Conservation (phyloP, 2,797 vertebrate species). For the Onychomys leucogaster region DNA sequence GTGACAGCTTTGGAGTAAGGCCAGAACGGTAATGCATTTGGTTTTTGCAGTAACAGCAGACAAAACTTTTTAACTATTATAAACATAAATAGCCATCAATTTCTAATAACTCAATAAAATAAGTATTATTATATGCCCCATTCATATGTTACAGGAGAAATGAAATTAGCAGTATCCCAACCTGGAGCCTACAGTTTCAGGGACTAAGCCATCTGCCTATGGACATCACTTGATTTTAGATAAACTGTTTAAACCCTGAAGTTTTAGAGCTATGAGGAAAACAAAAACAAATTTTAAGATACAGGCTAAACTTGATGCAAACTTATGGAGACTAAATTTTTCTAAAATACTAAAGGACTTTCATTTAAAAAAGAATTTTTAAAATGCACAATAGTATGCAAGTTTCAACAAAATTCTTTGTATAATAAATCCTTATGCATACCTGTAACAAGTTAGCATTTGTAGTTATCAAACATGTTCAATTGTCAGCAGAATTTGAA, state of each 20-base stretch:
- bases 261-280: neutral
- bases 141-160: neutral
- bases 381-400: neutral
- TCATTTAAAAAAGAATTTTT: neutral
- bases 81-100: neutral
- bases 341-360: neutral
- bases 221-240: neutral
- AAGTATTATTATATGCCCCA: neutral
- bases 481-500: neutral
- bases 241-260: neutral
- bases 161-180: neutral
- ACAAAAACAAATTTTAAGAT: neutral
- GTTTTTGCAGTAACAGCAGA: neutral
- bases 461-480: neutral
- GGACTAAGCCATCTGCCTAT: neutral
- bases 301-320: neutral
- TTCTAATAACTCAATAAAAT: neutral
- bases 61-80: neutral
- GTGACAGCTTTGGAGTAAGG: neutral
- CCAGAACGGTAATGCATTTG: neutral
- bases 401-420: neutral
- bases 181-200: neutral
- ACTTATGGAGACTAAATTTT: neutral
- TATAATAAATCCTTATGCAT: neutral
- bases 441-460: neutral